Conservation (phyloP, 2,797 vertebrate species). For the Hoplostethus mediterraneus region DNA sequence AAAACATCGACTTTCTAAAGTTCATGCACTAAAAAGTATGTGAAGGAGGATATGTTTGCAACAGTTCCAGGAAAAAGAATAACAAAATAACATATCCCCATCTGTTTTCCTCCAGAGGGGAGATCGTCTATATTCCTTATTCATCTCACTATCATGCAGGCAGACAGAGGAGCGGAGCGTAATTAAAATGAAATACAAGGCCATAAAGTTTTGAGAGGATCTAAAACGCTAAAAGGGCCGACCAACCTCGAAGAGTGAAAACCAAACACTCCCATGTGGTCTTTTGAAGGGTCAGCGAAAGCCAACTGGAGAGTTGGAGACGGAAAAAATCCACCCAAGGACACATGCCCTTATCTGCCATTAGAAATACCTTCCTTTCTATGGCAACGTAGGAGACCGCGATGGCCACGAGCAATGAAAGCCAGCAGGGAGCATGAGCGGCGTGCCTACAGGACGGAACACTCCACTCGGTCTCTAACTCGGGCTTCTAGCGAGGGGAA, state of each 20-base stretch:
- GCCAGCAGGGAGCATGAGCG: constrained; percentile 8
- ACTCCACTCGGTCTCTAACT: constrained; percentile 36
- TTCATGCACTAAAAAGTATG: constrained; percentile 62
- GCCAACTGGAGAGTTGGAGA: constrained; percentile 34
- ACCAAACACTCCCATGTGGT: constrained; percentile 32
- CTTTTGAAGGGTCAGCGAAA: constrained; percentile 38
- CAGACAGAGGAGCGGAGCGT: constrained; percentile 37
- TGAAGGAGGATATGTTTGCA: constrained; percentile 52
- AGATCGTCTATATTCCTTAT: constrained; percentile 38
- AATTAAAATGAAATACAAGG: constrained; percentile 77
- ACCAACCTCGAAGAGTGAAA: constrained; percentile 55
- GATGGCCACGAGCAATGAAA: constrained; percentile 34
- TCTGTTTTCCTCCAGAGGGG: constrained; percentile 34
- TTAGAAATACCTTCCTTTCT: constrained; percentile 62
- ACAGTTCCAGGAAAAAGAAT: constrained; percentile 52
- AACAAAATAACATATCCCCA: constrained; percentile 44
- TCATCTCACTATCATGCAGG: constrained; percentile 45
- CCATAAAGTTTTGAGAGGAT: constrained; percentile 65
- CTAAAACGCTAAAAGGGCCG: constrained; percentile 67
- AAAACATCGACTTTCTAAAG: constrained; percentile 15
- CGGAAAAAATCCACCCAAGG: constrained; percentile 54
- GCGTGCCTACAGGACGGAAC: constrained; percentile 41
- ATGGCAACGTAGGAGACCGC: constrained; percentile 24
- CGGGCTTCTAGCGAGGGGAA: constrained; percentile 59
- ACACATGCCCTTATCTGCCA: constrained; percentile 45